Conservation (phyloP, 1,140 invertebrate genomes). For the Cataglyphis hispanica region DNA sequence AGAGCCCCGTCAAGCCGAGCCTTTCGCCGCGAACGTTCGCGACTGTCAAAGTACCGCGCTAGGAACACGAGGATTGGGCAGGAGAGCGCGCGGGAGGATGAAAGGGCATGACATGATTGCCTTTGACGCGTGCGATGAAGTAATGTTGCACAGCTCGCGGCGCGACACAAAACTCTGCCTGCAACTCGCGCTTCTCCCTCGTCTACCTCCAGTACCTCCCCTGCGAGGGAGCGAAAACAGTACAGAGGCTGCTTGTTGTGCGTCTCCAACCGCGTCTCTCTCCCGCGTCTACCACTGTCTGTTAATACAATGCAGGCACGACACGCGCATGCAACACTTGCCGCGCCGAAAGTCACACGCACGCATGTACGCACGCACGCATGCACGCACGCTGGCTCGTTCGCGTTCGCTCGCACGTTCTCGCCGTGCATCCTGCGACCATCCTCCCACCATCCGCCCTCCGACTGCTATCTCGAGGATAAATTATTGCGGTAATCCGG, state of each 20-base stretch:
- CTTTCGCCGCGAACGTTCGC: background rate
- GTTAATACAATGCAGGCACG: conserved; percentile 50
- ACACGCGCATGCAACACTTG: conserved; percentile 42
- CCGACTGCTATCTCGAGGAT: background rate
- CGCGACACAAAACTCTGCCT: conserved; percentile 33
- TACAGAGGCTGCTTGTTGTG: background rate
- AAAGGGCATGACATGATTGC: conserved; percentile 23
- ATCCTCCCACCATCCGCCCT: too few relatives aligned
- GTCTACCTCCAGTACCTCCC: background rate
- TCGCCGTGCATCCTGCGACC: background rate
- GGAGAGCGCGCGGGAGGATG: background rate
- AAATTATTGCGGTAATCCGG: conserved; percentile 11
- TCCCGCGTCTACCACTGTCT: background rate
- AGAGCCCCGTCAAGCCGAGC: conserved; percentile 6
- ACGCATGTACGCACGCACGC: background rate
- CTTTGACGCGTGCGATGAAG: conserved; percentile 60
- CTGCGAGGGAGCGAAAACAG: conserved; percentile 11
- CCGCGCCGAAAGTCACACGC: conserved; percentile 39
- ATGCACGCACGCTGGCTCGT: background rate
- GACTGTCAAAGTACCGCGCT: conserved; percentile 50
- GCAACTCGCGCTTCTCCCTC: conserved; percentile 35
- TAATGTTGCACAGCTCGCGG: conserved; percentile 36
- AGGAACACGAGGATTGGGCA: conserved; percentile 14
- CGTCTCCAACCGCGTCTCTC: conserved; percentile 37
- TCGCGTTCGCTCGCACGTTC: conserved; percentile 16